A percentile compares a stretch with the other conserved stretches of the same genome.
phyloP scores from a whole-genome alignment of 2,797 vertebrate species.

The Gambusia yucatana region DNA sequence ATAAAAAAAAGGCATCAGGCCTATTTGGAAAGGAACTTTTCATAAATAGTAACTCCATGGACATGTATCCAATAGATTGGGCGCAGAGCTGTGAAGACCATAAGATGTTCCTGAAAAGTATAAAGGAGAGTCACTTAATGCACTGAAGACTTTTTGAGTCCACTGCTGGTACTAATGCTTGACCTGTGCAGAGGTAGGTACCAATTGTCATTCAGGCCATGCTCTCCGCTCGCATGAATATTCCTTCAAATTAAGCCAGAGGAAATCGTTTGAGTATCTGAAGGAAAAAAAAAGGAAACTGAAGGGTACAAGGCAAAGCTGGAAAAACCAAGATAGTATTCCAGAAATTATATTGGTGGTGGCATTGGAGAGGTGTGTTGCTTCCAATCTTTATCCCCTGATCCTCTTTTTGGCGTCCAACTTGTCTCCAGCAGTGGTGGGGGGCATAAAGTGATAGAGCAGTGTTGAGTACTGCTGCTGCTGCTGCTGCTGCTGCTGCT shows the following conservation, averaged over 20 bases:
- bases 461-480: conserved; percentile 47
- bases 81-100: conserved; percentile 36
- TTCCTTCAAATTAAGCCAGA: conserved; percentile 54
- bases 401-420: conserved; percentile 58
- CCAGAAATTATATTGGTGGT: conserved; percentile 58
- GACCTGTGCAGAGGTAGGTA: conserved; percentile 62
- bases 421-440: conserved; percentile 65
- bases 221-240: conserved; percentile 49
- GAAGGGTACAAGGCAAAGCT: conserved; percentile 45
- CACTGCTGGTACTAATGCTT: conserved; percentile 62
- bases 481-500: conserved; percentile 43
- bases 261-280: conserved; percentile 33
- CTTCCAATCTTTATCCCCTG: conserved; percentile 45
- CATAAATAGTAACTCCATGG: conserved; percentile 25
- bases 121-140: conserved; percentile 47
- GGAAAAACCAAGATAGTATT: conserved; percentile 60
- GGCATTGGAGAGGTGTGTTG: conserved; percentile 49
- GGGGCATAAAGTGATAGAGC: conserved; percentile 66
- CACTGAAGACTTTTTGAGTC: conserved; percentile 50
- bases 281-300: conserved; percentile 37
- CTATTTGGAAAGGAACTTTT: conserved; percentile 37
- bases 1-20: conserved; percentile 26
- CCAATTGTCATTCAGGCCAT: conserved; percentile 73
- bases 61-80: conserved; percentile 40
- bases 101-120: conserved; percentile 31